Percentiles rank a stretch among this genome's conserved stretches.
Evolutionary conservation across 2,797 vertebrate species (phyloP).

Genomic region (Okamejei kenojei): DNA sequence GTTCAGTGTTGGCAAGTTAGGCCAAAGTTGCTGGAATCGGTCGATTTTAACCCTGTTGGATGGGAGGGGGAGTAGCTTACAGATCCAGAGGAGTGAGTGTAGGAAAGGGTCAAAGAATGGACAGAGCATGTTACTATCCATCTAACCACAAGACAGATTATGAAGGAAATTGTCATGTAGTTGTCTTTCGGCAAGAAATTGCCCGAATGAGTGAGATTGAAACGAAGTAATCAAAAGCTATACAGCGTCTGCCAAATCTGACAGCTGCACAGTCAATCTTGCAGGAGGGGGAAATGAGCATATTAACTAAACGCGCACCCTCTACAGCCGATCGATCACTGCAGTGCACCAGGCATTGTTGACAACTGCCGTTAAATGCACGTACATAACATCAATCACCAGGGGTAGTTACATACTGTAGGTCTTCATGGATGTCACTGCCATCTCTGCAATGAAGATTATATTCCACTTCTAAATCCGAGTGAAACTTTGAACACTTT

Average conservation of each 20-base stretch:
- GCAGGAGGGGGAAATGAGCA: neutral
- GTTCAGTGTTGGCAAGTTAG: too few species aligned
- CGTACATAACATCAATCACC: neutral
- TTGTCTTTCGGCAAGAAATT: neutral
- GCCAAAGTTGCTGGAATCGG: neutral
- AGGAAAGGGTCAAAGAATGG: neutral
- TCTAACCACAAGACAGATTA: neutral
- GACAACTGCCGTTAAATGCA: neutral
- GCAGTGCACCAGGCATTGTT: neutral
- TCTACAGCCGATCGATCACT: neutral
- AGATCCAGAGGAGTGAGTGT: neutral
- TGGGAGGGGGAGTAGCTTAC: neutral
- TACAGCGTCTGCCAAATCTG: neutral
- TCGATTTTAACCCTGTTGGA: neutral
- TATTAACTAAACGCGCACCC: constrained; percentile 5
- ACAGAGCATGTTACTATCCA: neutral
- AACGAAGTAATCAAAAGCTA: neutral
- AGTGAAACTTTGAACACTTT: neutral
- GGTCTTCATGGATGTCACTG: neutral
- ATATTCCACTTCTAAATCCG: neutral
- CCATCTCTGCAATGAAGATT: neutral
- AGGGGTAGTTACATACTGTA: neutral
- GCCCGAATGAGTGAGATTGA: neutral
- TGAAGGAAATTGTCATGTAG: neutral
- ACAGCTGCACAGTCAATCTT: neutral